These are phyloP conservation scores for Gymnocheta viridis DNA, from an alignment of 2,888 invertebrate species.

Conservation along the genomic window DNA sequence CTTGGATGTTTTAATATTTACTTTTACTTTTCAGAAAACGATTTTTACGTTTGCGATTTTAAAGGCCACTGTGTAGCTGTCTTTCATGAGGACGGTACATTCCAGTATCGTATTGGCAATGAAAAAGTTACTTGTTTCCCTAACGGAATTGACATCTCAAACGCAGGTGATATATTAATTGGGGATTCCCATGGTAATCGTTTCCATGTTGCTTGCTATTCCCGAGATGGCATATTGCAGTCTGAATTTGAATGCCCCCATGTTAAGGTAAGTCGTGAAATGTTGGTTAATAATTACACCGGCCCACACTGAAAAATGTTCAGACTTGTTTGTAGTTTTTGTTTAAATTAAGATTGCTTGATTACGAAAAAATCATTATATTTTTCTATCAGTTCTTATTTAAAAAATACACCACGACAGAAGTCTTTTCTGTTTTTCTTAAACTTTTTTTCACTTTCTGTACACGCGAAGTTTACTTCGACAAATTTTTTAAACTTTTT, in stretches of 20 bases:
- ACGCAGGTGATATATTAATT: slow-evolving; percentile 97
- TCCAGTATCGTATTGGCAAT: slow-evolving; percentile 95
- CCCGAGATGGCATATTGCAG: slow-evolving; percentile 91
- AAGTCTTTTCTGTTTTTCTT: too few species aligned
- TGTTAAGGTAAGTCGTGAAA: slow-evolving; percentile 89
- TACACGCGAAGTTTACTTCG: too few species aligned
- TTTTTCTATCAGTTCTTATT: too few species aligned
- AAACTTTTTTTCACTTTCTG: too few species aligned
- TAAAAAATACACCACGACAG: too few species aligned
- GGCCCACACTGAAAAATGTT: too few species aligned
- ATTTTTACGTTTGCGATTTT: slow-evolving; percentile 98
- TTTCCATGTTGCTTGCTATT: slow-evolving; percentile 98
- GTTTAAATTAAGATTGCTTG: too few species aligned
- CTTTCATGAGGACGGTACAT: slow-evolving; percentile 95
- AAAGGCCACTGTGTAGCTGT: slow-evolving; percentile 99
- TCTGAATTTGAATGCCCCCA: slow-evolving; percentile 98
- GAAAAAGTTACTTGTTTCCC: slow-evolving; percentile 98
- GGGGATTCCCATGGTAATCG: slow-evolving; percentile 99
- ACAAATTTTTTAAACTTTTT: too few species aligned
- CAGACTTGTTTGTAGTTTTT: too few species aligned
- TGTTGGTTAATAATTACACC: background rate
- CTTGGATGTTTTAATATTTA: background rate
- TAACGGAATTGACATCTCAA: slow-evolving; percentile 98
- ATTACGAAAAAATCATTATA: too few species aligned
- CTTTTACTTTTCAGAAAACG: slow-evolving; percentile 86